Base-by-base conservation (phyloP, 1,140 invertebrate species). In the Ips nitidus region DNA sequence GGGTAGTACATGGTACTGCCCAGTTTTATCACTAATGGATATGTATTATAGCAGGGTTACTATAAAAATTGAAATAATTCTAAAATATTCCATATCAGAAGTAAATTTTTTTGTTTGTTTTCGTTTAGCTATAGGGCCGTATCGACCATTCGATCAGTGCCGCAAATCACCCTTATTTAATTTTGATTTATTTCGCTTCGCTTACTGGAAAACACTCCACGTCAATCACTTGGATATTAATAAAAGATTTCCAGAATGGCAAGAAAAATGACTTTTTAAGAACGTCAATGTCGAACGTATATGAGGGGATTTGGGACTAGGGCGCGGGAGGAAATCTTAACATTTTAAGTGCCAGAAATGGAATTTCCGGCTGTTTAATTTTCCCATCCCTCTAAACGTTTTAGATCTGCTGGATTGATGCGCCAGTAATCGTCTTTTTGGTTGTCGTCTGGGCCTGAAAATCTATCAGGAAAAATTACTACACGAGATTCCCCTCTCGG, bases 401-500 rank as follows among this genome's bases (percentile, higher is more conserved):
- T n/a, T 5, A 4, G n/a, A 47, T n/a, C n/a, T 47, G 45, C n/a
- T 4, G n/a, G 45, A 47, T 5, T 47, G n/a, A 47, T 47, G 45
- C 57, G 57, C 41, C 57, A 41, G 57, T 59, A 59, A 59, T 59
- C 40, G 8, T 59, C 8, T 42, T 59, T 59, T 41, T 59, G 40
- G 8, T 6, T 41, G 57, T 41, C 38, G 37, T 8, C n/a, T 8
- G 37, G 8, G 45, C 53, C 3, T 2, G 53, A 56, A 59, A 59
- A 59, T 59, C 57, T 59, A 59, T 59, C 39, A 41, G 56, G 57
- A 38, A 59, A 59, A 59, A 59, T 59, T 59, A 59, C 22, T 59
- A 22, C 57, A 8, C 41, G 6, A 59, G 22, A 22, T 22, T 59
- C 39, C 41, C 41, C 57, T 38, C 22, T 22, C 22, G 22, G 22